Conservation (phyloP, 1,140 invertebrate genomes). For the Lepeophtheirus salmonis region DNA sequence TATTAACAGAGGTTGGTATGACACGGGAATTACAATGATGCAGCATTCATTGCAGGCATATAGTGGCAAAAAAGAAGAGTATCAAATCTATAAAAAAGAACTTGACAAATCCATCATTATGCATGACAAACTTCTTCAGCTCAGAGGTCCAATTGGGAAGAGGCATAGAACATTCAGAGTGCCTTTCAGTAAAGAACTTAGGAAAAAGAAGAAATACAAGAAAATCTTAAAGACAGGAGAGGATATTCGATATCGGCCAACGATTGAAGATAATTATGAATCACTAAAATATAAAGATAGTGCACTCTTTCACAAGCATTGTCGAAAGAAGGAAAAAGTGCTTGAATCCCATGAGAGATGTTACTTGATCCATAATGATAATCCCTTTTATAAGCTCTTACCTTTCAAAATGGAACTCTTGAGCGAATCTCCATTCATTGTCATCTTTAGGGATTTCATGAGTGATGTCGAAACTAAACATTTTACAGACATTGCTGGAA, state of each 20-base stretch:
- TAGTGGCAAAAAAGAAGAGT: not conserved
- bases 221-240: not conserved
- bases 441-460: constrained; percentile 34
- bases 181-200: constrained; percentile 5
- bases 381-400: constrained; percentile 30
- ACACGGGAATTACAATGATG: not conserved
- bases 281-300: not conserved
- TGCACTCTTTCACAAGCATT: not conserved
- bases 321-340: not conserved
- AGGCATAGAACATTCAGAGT: constrained; percentile 4
- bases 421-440: constrained; percentile 32
- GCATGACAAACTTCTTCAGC: constrained; percentile 2
- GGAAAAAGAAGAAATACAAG: constrained; percentile 13
- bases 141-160: not conserved
- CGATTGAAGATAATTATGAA: not conserved
- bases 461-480: constrained; percentile 30
- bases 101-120: not conserved
- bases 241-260: not conserved
- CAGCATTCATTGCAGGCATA: not conserved
- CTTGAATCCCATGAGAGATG: constrained; percentile 26
- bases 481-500: constrained; percentile 30
- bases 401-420: constrained; percentile 35
- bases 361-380: constrained; percentile 25
- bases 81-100: not conserved
- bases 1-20: constrained; percentile 2